Evolutionary conservation across 1,140 invertebrate species (phyloP), one percentile per base, ranked within the genome.

Genomic region (Tribolium castaneum): DNA sequence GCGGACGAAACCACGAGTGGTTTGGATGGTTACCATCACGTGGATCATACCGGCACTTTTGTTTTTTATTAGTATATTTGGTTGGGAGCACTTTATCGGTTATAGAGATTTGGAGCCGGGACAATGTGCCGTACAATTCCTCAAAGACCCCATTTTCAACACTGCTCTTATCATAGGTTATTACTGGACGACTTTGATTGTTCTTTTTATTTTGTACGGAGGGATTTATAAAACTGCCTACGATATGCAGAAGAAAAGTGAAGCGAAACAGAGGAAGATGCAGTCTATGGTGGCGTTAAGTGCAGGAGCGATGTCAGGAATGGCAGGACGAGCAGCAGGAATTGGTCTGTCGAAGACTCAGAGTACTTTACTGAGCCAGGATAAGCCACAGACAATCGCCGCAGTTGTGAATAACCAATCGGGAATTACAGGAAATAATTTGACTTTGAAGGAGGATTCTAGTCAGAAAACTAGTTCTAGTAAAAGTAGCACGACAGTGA

Each of bases 151-250:
- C 0, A 91, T 99, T 19, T 99, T 99, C 88, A 99, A 98, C 85
- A 98, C 97, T 34, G 94, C 97, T n/a, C 90, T 99, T 16, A 99
- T 99, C 71, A 98, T 99, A 80, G 96, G 95, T 19, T 99, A 99
- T 86, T 99, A 98, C 87, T 99, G 98, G 96, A 97, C 95, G 0
- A 99, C 98, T 0, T 87, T 99, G 0, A 92, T 98, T 19, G 95
- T 99, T 1, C 90, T 99, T 3, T 97, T 99, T 84, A 92, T 97
- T 70, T 90, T 99, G 0, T 99, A 99, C 86, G 96, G 94, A 50
- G 97, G 98, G 1, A 99, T 99, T 83, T 99, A 99, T 87, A 97
- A 97, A 85, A 99, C 98, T 10, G 98, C 98, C 0, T 97, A 98
- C 83, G 94, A 98, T 81, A 97, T 99, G 94, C 98, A 99, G 84